Evolutionary conservation across 2,797 vertebrate genomes (phyloP).

Genomic region (Pipistrellus kuhlii): DNA sequence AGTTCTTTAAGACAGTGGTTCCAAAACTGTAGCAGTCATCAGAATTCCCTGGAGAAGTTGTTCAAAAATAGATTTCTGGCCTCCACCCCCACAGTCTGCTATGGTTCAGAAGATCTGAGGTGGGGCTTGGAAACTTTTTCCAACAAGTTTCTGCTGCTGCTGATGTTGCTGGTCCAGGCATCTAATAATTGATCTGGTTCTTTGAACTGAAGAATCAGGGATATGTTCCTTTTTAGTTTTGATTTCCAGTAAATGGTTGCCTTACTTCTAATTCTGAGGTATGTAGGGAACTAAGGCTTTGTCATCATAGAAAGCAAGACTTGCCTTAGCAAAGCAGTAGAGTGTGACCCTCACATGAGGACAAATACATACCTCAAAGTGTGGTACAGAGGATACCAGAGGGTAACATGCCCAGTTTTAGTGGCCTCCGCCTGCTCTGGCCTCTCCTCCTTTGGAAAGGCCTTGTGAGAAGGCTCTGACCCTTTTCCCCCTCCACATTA

Average conservation of each 20-base stretch:
- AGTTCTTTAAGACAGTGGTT: neutral
- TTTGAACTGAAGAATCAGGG: neutral
- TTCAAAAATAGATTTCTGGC: neutral
- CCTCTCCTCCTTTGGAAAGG: neutral
- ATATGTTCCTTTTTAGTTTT: neutral
- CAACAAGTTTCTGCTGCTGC: neutral
- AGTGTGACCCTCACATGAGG: neutral
- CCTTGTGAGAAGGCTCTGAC: neutral
- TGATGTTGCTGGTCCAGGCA: neutral
- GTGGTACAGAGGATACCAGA: too few species aligned
- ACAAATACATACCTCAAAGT: neutral
- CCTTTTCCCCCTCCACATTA: neutral
- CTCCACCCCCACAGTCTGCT: neutral
- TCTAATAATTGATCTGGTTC: neutral
- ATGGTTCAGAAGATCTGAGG: neutral
- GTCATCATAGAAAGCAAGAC: neutral
- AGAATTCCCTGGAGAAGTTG: neutral
- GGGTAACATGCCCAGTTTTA: neutral
- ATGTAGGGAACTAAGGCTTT: neutral
- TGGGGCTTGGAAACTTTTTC: neutral
- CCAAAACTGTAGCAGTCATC: neutral
- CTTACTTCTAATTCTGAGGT: neutral
- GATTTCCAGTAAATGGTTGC: constrained; percentile 1
- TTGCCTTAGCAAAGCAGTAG: neutral
- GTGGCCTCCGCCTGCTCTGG: too few species aligned